Evolutionary conservation across 1,140 invertebrate genomes (phyloP), one percentile per base, ranked within the genome.

Genomic region (Heliconius congener): DNA sequence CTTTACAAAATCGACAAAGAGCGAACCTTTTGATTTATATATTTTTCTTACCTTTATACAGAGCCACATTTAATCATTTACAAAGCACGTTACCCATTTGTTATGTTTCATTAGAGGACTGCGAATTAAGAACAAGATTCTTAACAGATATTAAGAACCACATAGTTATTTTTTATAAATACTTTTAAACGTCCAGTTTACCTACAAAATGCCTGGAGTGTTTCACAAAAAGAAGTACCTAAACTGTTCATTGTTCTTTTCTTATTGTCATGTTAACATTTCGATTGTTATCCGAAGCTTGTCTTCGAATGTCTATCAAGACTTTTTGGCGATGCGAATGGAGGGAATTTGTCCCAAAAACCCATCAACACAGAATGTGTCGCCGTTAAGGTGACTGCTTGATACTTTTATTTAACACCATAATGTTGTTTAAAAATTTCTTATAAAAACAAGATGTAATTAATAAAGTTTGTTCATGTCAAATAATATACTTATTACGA

Each of bases 221-320:
- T 52, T 8, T 50, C 8, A 55, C 55, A 80, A 80, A 80, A 80
- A 80, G 70, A 76, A 66, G 42, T 77, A 77, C 34, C 50, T 57
- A 77, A 81, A 81, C 76, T 76, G 80, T 81, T 76, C 66, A 78
- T 85, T 76, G 82, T 91, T 83, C 78, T 80, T 66, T 81, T 83
- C 77, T 90, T 91, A 83, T 89, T 88, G 82, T 86, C 82, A 82
- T 90, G 86, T 90, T 88, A 90, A 87, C 85, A 89, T 91, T 89
- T 90, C 90, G 91, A 91, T 92, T 90, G 88, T 90, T 89, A 87
- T 91, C 87, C 81, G 77, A 84, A 82, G 83, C 82, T 86, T 81
- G 81, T 84, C 79, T 86, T 81, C 75, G 83, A 80, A 80, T 42
- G 39, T 46, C 81, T 78, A 89, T 87, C 87, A 82, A 80, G 34